Conservation (phyloP, 1,140 invertebrate species). For the Araneus ventricosus region DNA sequence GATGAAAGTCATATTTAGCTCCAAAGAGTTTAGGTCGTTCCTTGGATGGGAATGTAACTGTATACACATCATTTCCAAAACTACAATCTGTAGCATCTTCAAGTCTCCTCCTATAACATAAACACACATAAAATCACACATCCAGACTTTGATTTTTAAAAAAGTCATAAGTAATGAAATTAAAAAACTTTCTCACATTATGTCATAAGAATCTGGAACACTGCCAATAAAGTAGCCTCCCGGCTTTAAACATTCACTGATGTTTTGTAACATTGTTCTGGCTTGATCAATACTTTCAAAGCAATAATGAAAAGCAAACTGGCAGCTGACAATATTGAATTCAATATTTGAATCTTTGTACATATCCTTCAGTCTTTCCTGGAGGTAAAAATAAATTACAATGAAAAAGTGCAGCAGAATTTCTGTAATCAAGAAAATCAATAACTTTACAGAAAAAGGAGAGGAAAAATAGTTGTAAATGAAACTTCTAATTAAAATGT, state of each 20-base stretch:
- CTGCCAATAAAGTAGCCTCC: slow-evolving; percentile 98
- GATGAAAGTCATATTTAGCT: slow-evolving; percentile 96
- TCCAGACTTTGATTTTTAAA: neutral
- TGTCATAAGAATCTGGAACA: slow-evolving; percentile 94
- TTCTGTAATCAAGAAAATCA: neutral
- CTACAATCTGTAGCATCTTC: slow-evolving; percentile 83
- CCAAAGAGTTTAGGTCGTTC: slow-evolving; percentile 92
- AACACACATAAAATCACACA: neutral
- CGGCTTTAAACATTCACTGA: slow-evolving; percentile 90
- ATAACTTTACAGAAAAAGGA: neutral
- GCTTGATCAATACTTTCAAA: slow-evolving; percentile 96
- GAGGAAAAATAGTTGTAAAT: no score
- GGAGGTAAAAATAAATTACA: slow-evolving; percentile 71
- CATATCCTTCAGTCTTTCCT: slow-evolving; percentile 85
- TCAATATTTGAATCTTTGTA: slow-evolving; percentile 87
- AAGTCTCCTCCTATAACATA: slow-evolving; percentile 82
- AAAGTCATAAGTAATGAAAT: neutral
- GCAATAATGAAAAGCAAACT: slow-evolving; percentile 92
- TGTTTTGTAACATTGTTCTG: slow-evolving; percentile 95
- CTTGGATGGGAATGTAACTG: slow-evolving; percentile 87
- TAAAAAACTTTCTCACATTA: slow-evolving; percentile 85
- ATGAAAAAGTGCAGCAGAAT: neutral
- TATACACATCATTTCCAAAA: slow-evolving; percentile 94
- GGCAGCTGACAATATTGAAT: slow-evolving; percentile 96
- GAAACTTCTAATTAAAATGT: no score